phyloP scores from a whole-genome alignment of 2,888 invertebrate species.

The Imbricaverruca yamaguchii region DNA sequence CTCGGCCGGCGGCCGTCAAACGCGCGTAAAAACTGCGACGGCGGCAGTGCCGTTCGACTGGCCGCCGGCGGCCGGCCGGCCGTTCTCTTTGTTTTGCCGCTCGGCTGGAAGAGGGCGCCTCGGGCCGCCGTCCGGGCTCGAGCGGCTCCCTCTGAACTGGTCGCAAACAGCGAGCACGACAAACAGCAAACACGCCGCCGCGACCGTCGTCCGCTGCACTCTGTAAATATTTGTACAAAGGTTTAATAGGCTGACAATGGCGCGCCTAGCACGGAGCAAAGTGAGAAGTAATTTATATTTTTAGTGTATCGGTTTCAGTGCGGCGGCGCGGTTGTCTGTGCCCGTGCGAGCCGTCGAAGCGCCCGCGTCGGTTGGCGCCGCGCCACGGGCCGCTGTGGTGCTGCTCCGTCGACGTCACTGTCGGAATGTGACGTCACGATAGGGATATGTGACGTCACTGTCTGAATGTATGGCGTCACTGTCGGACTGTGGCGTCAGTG shows the following conservation, averaged over 20 bases:
- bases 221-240: slow-evolving; percentile 20
- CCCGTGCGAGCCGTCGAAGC: not conserved
- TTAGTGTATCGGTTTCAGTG: not conserved
- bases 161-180: no score
- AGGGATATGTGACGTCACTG: no score
- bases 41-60: not conserved
- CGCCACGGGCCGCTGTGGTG: no score
- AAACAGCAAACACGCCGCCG: no score
- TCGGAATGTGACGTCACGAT: no score
- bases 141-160: no score
- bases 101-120: not conserved
- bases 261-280: not conserved
- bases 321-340: not conserved
- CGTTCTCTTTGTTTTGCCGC: not conserved
- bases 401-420: no score
- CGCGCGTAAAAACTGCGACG: slow-evolving; percentile 7
- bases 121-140: no score
- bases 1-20: not conserved
- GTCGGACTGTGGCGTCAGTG: no score
- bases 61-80: not conserved
- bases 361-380: not conserved
- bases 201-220: not conserved
- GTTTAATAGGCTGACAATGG: slow-evolving; percentile 3
- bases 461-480: no score
- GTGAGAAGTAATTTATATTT: slow-evolving; percentile 12